Conservation (phyloP, 2,888 invertebrate species). For the Pegoplata infirma region DNA sequence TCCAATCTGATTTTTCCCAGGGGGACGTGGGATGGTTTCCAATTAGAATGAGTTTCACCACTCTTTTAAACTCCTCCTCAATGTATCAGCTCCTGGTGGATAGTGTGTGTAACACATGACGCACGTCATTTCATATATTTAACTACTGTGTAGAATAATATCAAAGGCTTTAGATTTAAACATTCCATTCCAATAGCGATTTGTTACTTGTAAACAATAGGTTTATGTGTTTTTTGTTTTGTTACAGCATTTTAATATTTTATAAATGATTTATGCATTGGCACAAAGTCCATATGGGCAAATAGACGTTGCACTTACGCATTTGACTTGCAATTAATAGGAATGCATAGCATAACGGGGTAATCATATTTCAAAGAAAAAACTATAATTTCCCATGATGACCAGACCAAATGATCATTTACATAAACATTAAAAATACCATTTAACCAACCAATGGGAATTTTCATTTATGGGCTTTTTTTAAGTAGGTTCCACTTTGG, state of each 20-base stretch:
- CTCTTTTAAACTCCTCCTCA: too few species aligned
- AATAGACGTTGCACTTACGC: neutral
- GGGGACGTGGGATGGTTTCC: too few species aligned
- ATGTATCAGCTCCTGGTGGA: neutral
- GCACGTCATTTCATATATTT: conserved; percentile 55
- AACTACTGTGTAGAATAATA: conserved; percentile 43
- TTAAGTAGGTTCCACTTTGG: too few species aligned
- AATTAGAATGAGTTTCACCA: too few species aligned
- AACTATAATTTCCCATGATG: conserved; percentile 54
- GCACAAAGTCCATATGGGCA: conserved; percentile 51
- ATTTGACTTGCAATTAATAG: conserved; percentile 15
- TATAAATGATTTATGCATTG: conserved; percentile 53
- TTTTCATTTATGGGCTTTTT: too few species aligned
- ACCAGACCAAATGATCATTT: conserved; percentile 28
- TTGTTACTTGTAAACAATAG: conserved; percentile 60
- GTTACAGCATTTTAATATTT: conserved; percentile 14
- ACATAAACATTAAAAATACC: conserved; percentile 28
- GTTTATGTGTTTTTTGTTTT: conserved; percentile 27
- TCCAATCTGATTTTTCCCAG: too few species aligned
- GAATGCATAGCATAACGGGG: neutral
- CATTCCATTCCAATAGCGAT: conserved; percentile 44
- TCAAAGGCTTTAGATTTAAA: conserved; percentile 36
- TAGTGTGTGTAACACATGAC: conserved; percentile 44
- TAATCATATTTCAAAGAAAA: conserved; percentile 10
- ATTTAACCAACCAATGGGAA: conserved; percentile 33